Evolutionary conservation across 2,113 vertebrate genomes (phyloP).

Genomic region (Cavia aperea): DNA sequence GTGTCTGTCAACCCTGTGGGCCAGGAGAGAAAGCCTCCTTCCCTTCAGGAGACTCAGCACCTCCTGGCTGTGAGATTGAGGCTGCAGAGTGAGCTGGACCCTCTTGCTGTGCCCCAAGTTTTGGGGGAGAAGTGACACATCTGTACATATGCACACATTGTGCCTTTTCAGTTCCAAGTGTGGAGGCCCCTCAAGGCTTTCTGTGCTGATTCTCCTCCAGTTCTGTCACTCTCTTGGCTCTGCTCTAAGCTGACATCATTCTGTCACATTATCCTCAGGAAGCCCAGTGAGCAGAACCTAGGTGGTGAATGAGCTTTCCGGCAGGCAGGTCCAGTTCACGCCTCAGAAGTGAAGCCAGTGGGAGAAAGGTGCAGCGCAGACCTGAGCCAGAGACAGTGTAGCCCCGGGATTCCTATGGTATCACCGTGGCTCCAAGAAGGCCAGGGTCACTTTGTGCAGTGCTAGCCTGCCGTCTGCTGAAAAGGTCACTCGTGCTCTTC

Average conservation of each 20-base stretch:
- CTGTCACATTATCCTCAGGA: conserved; percentile 21
- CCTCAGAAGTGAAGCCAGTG: not conserved
- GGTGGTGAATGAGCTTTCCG: not conserved
- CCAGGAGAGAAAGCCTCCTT: not conserved
- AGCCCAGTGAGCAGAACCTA: not conserved
- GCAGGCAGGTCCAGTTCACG: not conserved
- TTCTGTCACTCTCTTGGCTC: conserved; percentile 28
- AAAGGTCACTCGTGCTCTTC: conserved; percentile 59
- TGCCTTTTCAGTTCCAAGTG: not conserved
- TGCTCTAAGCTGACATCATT: not conserved
- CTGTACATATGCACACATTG: conserved; percentile 65
- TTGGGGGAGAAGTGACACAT: conserved; percentile 51
- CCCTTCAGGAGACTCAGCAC: not conserved
- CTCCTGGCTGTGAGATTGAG: not conserved
- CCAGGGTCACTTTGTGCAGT: conserved; percentile 57
- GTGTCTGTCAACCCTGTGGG: not conserved
- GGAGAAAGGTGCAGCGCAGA: not conserved
- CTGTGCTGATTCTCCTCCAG: not conserved
- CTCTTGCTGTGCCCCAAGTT: not conserved
- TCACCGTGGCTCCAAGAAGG: not conserved
- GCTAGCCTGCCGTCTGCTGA: conserved; percentile 45
- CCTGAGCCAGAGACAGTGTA: too few species aligned
- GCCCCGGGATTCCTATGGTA: not conserved
- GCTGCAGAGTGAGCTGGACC: not conserved
- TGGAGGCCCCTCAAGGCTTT: not conserved